Conservation (phyloP, 2,797 vertebrate species). For the Oceanodroma leucorhoa region DNA sequence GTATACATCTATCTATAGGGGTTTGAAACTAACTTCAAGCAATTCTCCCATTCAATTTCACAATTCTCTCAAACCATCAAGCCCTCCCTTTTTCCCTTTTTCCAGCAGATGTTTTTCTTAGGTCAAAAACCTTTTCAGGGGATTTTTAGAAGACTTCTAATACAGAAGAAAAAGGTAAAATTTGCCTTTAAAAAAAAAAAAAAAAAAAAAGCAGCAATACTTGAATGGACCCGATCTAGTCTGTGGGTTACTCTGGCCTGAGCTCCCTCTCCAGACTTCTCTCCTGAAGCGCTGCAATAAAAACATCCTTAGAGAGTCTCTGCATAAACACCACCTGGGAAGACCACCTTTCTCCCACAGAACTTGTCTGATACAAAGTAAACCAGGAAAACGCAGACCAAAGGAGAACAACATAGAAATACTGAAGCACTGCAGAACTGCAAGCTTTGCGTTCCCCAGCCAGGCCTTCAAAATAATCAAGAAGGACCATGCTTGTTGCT, state of each 20-base stretch:
- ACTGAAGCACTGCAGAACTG: neutral
- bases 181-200: neutral
- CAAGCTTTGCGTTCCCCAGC: neutral
- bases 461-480: neutral
- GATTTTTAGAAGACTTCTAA: neutral
- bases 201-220: neutral
- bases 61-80: neutral
- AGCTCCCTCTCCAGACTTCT: neutral
- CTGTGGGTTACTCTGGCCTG: neutral
- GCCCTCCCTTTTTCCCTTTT: neutral
- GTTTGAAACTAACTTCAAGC: neutral
- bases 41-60: neutral
- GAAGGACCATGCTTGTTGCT: neutral
- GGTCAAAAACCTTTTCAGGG: neutral
- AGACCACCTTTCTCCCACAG: neutral
- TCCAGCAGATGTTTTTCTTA: neutral
- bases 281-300: neutral
- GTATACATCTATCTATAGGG: neutral
- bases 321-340: neutral
- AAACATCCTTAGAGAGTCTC: neutral
- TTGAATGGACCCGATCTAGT: neutral
- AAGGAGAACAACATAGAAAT: neutral
- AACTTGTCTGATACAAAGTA: neutral
- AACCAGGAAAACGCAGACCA: neutral
- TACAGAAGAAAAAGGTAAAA: neutral